phyloP scores from a whole-genome alignment of 64 coral and sea anemone species.

The Montipora cactus region DNA sequence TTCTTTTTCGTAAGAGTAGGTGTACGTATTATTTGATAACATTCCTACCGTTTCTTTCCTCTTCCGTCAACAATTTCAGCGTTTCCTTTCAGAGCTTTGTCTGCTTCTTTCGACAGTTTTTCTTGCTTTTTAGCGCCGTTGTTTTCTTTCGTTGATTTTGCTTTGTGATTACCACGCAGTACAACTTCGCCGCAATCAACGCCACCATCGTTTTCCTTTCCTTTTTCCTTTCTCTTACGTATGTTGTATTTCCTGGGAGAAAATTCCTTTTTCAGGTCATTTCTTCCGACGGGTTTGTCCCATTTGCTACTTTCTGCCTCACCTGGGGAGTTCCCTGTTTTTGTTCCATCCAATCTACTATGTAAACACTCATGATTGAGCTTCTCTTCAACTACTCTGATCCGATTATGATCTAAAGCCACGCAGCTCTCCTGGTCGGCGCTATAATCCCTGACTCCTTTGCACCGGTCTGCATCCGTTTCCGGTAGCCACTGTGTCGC shows the following conservation, averaged over 20 bases:
- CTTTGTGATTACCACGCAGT: not conserved
- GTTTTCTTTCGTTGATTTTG: not conserved
- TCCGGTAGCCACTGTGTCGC: slow-evolving; percentile 10
- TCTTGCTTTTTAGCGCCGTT: not conserved
- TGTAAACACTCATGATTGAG: not conserved
- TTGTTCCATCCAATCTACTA: not conserved
- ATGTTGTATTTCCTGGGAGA: not conserved
- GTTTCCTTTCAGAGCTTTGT: not conserved
- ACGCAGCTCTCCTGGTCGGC: not conserved
- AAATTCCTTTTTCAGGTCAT: not conserved
- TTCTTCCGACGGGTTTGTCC: not conserved
- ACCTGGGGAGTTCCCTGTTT: not conserved
- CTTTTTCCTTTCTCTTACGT: not conserved
- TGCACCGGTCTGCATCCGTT: not conserved
- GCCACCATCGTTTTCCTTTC: too few relatives aligned
- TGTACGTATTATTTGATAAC: not conserved
- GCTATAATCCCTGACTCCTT: not conserved
- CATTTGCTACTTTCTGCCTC: not conserved
- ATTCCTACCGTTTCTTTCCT: slow-evolving; percentile 11
- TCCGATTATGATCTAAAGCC: slow-evolving; percentile 7
- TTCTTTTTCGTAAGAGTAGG: not conserved
- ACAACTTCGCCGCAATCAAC: too few relatives aligned
- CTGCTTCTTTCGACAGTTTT: not conserved
- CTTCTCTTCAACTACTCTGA: not conserved
- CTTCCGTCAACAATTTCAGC: not conserved